Conservation (phyloP, 2,113 vertebrate species). For the Pachypanchax playfairii region DNA sequence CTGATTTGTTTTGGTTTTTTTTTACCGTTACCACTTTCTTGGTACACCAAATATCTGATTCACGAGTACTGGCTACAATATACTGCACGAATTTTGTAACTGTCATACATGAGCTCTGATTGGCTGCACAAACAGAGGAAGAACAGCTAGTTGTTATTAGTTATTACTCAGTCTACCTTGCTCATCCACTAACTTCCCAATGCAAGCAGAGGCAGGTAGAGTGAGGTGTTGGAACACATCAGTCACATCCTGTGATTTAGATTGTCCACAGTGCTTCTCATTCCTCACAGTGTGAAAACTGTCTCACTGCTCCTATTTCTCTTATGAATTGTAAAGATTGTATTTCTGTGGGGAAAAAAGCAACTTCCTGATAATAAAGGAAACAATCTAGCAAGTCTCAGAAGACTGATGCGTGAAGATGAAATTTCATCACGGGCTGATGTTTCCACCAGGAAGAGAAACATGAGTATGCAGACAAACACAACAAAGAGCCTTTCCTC, state of each 20-base stretch:
- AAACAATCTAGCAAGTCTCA: background rate
- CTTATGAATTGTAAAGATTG: background rate
- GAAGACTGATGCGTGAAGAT: slow-evolving; percentile 1
- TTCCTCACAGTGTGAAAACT: background rate
- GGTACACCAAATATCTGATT: slow-evolving; percentile 5
- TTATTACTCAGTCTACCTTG: background rate
- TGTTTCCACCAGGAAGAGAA: background rate
- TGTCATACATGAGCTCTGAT: background rate
- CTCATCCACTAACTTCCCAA: background rate
- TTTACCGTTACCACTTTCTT: slow-evolving; percentile 1
- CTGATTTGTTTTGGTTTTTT: background rate
- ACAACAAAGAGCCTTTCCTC: slow-evolving; percentile 6
- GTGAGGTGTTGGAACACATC: background rate
- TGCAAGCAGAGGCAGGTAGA: background rate
- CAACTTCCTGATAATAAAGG: background rate
- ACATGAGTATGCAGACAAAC: slow-evolving; percentile 4
- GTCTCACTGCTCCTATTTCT: background rate
- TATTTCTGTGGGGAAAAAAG: slow-evolving; percentile 3
- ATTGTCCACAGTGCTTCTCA: background rate
- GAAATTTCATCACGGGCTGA: slow-evolving; percentile 3
- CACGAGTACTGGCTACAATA: too few relatives aligned
- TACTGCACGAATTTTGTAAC: background rate
- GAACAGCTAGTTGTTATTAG: background rate
- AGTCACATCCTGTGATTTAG: background rate
- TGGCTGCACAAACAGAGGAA: background rate